Base-by-base conservation (phyloP, 2,113 vertebrate genomes). In the Caranx ignobilis region DNA sequence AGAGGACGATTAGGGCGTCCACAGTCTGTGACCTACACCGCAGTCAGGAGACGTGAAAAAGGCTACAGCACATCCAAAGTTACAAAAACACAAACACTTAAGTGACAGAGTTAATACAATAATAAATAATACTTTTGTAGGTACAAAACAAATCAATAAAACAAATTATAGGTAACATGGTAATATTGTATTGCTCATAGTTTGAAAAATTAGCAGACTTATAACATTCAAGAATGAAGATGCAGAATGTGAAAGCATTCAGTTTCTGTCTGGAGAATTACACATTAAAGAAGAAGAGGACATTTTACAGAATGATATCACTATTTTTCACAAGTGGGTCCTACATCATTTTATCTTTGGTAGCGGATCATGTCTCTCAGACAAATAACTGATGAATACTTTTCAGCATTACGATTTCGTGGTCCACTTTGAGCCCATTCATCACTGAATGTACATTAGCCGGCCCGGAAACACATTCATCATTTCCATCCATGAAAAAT, bases 281-380 rank as follows among this genome's bases (percentile, higher is more conserved):
- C 39, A 41, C 39, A 77, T 0, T 63, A 6, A 67, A 15, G 9
- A 37, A 8, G 0, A 64, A n/a, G n/a, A 55, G 18, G 18, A 2
- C 0, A 6, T 60, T 75, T 56, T 76, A 75, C 54, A 41, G 26
- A 11, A 19, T 41, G 45, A 54, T 39, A 66, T 34, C 31, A 57
- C 12, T 18, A 21, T 73, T 68, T 77, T 70, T 84, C 77, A 84
- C 75, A 85, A 13, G 55, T 39, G 54, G 50, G 52, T 54, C 43
- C 71, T 75, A 35, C 69, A 73, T 84, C 59, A 77, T 77, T 83
- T 55, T 82, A 55, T 86, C 87, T 89, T 88, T 90, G 88, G 85
- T 74, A 56, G 50, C 3, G 9, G 13, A 63, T 87, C 71, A 50
- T 66, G 78, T 88, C 71, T 76, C 76, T 63, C 19, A 52, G n/a